Percentiles rank a stretch among this genome's conserved stretches.
These are phyloP conservation scores for Drosophila funebris DNA, from an alignment of 1,140 invertebrate species.

Conservation along the genomic window DNA sequence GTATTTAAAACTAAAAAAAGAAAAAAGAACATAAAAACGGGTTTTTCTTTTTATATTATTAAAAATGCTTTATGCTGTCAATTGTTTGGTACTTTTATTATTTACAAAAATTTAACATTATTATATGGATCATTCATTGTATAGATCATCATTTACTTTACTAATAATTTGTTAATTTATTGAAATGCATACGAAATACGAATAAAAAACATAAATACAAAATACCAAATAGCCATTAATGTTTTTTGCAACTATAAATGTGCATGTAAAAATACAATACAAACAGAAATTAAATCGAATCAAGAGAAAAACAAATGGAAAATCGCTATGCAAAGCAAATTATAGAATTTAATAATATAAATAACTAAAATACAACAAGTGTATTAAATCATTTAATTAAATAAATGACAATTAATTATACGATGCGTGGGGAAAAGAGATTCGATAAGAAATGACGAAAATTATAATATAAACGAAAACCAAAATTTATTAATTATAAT, in stretches of 20 bases:
- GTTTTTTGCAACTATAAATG: slow-evolving; percentile 82
- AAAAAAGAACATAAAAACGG: slow-evolving; percentile 33
- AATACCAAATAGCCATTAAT: slow-evolving; percentile 77
- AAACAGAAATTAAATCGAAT: slow-evolving; percentile 33
- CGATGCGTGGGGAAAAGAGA: slow-evolving; percentile 11
- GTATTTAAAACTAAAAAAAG: slow-evolving; percentile 60
- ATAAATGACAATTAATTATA: slow-evolving; percentile 64
- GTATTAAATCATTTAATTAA: slow-evolving; percentile 68
- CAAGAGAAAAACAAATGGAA: slow-evolving; percentile 46
- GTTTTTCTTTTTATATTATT: too few species aligned
- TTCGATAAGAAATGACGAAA: slow-evolving; percentile 44
- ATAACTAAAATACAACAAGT: slow-evolving; percentile 67
- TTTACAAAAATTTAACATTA: slow-evolving; percentile 10
- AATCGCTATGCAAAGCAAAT: slow-evolving; percentile 70
- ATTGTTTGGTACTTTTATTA: slow-evolving; percentile 49
- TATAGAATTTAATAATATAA: slow-evolving; percentile 81
- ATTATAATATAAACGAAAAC: slow-evolving; percentile 52
- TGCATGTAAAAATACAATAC: slow-evolving; percentile 71
- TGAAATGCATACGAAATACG: slow-evolving; percentile 53
- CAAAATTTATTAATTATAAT: slow-evolving; percentile 69
- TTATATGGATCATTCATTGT: slow-evolving; percentile 29
- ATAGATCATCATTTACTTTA: slow-evolving; percentile 5
- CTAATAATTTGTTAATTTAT: slow-evolving; percentile 38
- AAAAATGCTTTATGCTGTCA: too few species aligned
- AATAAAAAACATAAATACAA: slow-evolving; percentile 69